phyloP scores from a whole-genome alignment of 2,113 vertebrate species.

The Aepyceros melampus region DNA sequence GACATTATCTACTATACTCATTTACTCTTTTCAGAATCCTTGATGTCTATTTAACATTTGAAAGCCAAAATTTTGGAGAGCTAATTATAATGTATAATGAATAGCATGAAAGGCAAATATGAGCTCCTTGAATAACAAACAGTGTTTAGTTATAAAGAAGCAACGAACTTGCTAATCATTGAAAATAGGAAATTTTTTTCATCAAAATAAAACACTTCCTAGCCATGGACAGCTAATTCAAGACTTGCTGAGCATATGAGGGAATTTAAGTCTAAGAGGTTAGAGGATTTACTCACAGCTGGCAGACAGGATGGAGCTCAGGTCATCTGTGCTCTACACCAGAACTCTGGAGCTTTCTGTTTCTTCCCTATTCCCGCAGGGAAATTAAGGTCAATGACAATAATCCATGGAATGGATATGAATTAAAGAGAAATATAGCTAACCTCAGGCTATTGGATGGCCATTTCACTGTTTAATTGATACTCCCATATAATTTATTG shows the following conservation, averaged over 20 bases:
- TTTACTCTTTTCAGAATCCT: conserved; percentile 13
- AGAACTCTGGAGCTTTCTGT: neutral
- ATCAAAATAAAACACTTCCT: neutral
- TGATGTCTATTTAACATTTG: conserved; percentile 14
- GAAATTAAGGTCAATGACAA: neutral
- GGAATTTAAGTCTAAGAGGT: neutral
- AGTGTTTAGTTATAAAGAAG: neutral
- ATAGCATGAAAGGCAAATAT: neutral
- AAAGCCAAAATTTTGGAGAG: neutral
- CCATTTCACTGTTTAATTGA: neutral
- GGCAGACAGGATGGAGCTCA: neutral
- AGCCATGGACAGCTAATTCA: neutral
- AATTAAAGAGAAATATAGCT: neutral
- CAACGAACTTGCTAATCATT: neutral
- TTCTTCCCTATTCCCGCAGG: neutral
- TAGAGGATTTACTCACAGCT: neutral
- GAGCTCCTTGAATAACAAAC: neutral
- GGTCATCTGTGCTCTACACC: neutral
- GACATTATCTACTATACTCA: neutral
- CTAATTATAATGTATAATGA: neutral
- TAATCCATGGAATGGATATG: neutral
- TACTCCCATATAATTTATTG: neutral
- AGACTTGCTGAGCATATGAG: neutral
- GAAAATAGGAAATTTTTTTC: neutral
- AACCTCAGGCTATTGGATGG: neutral